These are phyloP conservation scores for Pogoniulus pusillus DNA, from an alignment of 2,797 vertebrate genomes.

Conservation along the genomic window DNA sequence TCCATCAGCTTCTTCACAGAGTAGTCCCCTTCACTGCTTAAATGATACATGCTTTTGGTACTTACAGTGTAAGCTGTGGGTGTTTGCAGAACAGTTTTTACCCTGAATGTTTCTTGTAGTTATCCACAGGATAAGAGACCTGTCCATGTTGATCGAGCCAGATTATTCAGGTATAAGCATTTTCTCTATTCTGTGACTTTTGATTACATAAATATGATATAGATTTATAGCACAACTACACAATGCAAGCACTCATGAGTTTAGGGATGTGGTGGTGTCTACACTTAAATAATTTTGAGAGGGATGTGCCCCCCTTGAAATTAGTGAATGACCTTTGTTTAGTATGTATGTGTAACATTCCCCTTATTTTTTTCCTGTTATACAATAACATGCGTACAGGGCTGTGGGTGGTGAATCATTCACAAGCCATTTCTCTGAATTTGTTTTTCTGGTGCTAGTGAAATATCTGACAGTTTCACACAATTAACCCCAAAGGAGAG, in stretches of 20 bases:
- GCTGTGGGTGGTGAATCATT: background rate
- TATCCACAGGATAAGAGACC: slow-evolving; percentile 95
- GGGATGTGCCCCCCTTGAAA: background rate
- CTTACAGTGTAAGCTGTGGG: background rate
- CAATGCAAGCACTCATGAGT: background rate
- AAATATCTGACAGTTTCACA: background rate
- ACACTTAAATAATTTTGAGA: background rate
- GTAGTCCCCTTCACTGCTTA: background rate
- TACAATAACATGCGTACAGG: fast-evolving
- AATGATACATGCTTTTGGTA: background rate
- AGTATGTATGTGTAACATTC: background rate
- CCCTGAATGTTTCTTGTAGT: slow-evolving; percentile 75
- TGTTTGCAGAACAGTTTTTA: background rate
- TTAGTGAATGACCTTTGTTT: background rate
- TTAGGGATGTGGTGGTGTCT: background rate
- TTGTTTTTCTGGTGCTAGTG: background rate
- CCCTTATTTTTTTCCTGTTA: background rate
- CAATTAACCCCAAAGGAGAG: background rate
- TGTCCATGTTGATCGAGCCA: slow-evolving; percentile 89
- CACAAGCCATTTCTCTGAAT: background rate
- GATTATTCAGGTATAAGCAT: slow-evolving; percentile 85
- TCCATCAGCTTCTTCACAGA: background rate
- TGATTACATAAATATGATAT: background rate
- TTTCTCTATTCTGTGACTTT: background rate
- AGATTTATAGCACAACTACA: background rate